Percentiles rank a stretch among this genome's conserved stretches.
These are phyloP conservation scores for Lepidostoma basale DNA, from an alignment of 1,140 invertebrate genomes.

Conservation along the genomic window DNA sequence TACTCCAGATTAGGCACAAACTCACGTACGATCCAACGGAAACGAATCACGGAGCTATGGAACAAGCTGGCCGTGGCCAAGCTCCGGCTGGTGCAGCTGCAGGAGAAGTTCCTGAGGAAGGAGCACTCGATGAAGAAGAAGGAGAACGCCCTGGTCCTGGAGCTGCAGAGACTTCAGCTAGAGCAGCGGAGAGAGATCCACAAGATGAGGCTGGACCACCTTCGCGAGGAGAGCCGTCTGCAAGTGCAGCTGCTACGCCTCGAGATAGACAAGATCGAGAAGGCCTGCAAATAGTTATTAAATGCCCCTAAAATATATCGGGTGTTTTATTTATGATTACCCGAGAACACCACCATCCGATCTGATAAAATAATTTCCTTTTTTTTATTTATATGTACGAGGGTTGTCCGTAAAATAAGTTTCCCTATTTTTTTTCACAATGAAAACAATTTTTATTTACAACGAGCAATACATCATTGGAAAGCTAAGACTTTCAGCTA, in stretches of 20 bases:
- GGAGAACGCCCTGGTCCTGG: conserved; percentile 4
- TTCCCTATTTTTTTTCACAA: neutral
- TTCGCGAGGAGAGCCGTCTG: conserved; percentile 5
- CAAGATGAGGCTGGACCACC: conserved; percentile 11
- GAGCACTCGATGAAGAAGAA: conserved; percentile 13
- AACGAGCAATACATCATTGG: neutral
- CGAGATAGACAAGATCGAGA: conserved; percentile 12
- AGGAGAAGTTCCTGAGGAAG: conserved; percentile 15
- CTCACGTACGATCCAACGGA: neutral
- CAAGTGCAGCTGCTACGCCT: conserved; percentile 1
- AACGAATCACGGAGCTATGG: conserved; percentile 17
- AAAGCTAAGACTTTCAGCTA: neutral
- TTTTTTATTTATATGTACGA: neutral
- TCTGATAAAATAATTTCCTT: too few relatives aligned
- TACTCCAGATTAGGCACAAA: conserved; percentile 5
- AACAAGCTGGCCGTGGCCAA: conserved; percentile 21
- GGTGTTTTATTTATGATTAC: neutral
- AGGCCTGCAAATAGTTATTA: conserved; percentile 14
- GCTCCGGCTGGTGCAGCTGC: conserved; percentile 5
- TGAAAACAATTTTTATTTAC: neutral
- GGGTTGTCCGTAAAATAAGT: neutral
- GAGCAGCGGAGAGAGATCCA: conserved; percentile 14
- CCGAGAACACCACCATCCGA: too few relatives aligned
- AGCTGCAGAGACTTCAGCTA: conserved; percentile 7
- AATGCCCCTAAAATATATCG: neutral